These are phyloP conservation scores for Willowsia nigromaculata DNA, from an alignment of 2,888 invertebrate genomes.

Conservation along the genomic window DNA sequence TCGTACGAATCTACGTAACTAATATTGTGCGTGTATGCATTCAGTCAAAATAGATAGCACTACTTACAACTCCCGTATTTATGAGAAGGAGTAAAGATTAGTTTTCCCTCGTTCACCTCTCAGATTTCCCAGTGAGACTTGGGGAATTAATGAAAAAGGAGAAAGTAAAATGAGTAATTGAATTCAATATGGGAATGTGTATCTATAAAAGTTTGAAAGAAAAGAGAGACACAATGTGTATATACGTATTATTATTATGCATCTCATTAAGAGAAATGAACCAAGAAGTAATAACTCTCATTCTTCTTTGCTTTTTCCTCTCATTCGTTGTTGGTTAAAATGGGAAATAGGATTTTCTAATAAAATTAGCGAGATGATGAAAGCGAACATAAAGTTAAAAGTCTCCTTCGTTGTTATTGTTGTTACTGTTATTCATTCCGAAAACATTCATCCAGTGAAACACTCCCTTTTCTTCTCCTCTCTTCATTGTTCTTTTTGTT, in stretches of 20 bases:
- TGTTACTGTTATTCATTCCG: constrained; percentile 17
- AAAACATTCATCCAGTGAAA: not conserved
- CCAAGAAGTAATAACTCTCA: constrained; percentile 67
- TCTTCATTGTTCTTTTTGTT: constrained; percentile 41
- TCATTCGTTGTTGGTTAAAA: constrained; percentile 55
- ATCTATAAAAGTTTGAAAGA: constrained; percentile 10
- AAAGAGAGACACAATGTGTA: not conserved
- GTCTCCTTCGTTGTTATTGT: constrained; percentile 28
- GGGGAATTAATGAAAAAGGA: constrained; percentile 71
- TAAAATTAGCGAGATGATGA: constrained; percentile 72
- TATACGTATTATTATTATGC: constrained; percentile 54
- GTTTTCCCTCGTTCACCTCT: constrained; percentile 57
- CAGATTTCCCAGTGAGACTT: constrained; percentile 65
- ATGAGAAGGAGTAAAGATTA: constrained; percentile 44
- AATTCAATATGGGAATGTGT: constrained; percentile 48
- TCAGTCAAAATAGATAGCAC: constrained; percentile 12
- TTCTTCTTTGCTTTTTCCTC: constrained; percentile 10
- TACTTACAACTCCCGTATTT: not conserved
- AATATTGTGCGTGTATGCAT: not conserved
- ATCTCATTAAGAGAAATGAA: constrained; percentile 74
- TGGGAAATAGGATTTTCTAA: constrained; percentile 66
- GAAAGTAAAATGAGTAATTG: constrained; percentile 66
- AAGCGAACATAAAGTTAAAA: constrained; percentile 59
- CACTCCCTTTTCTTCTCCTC: not conserved
- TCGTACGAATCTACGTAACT: not conserved